Percentiles rank a stretch among this genome's conserved stretches.
Conservation (phyloP, 2,888 invertebrate genomes). For the Eupithecia centaureata region DNA sequence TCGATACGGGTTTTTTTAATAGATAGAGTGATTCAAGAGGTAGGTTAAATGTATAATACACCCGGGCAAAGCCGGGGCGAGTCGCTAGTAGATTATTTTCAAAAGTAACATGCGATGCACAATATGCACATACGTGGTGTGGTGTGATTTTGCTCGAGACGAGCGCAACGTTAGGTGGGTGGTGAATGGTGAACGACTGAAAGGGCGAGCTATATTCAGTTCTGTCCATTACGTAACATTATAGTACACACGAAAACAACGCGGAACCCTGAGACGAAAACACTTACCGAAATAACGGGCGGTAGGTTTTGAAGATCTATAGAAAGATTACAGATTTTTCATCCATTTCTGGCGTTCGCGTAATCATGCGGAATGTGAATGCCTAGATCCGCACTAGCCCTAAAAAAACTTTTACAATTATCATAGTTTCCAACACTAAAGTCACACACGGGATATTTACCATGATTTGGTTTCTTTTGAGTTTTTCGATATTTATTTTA, state of each 20-base stretch:
- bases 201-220: conserved; percentile 63
- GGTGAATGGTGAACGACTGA: conserved; percentile 49
- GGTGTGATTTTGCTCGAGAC: conserved; percentile 41
- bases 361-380: background rate
- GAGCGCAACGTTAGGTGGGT: conserved; percentile 56
- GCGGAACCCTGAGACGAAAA: conserved; percentile 51
- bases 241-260: conserved; percentile 65
- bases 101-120: background rate
- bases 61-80: too few relatives aligned
- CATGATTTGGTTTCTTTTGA: too few relatives aligned
- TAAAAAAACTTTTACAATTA: too few relatives aligned
- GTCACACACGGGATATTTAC: too few relatives aligned
- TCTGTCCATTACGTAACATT: conserved; percentile 55
- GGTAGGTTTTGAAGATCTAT: background rate
- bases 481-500: too few relatives aligned
- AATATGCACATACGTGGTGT: conserved; percentile 3
- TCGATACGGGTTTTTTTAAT: too few relatives aligned
- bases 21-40: too few relatives aligned
- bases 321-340: background rate
- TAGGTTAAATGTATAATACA: too few relatives aligned
- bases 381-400: background rate
- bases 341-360: background rate
- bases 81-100: too few relatives aligned
- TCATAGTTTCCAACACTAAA: too few relatives aligned
- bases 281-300: background rate